Conservation (phyloP, 1,140 invertebrate genomes). For the Nebria ingens region DNA sequence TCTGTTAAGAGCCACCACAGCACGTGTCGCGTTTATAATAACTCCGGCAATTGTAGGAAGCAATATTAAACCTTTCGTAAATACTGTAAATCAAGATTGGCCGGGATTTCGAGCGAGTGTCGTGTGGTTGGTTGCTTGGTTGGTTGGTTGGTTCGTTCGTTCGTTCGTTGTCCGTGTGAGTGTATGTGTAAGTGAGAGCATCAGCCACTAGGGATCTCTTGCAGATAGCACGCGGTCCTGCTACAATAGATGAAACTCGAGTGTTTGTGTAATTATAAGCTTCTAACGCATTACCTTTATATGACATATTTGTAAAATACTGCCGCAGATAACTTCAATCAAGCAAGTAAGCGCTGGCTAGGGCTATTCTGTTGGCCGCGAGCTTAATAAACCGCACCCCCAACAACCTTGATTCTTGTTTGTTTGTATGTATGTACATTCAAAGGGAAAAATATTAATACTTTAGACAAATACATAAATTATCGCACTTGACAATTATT, state of each 20-base stretch:
- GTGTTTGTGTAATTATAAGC: slow-evolving; percentile 4
- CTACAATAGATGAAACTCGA: background rate
- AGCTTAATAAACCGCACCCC: too few relatives aligned
- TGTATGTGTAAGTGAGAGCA: background rate
- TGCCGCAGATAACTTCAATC: slow-evolving; percentile 3
- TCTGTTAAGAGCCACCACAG: too few relatives aligned
- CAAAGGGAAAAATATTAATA: too few relatives aligned
- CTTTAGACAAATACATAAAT: too few relatives aligned
- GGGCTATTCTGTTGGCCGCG: too few relatives aligned
- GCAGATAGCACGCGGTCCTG: background rate
- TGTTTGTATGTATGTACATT: too few relatives aligned
- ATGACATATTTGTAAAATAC: background rate
- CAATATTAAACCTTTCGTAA: slow-evolving; percentile 11
- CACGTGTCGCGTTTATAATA: background rate
- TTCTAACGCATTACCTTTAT: slow-evolving; percentile 1
- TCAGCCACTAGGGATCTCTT: background rate
- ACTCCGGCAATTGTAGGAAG: background rate
- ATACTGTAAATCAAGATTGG: slow-evolving; percentile 12
- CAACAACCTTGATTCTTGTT: too few relatives aligned
- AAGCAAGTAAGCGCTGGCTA: too few relatives aligned
- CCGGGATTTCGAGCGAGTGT: slow-evolving; percentile 2
- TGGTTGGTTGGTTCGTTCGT: too few relatives aligned
- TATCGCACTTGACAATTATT: too few relatives aligned
- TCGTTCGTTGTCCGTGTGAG: too few relatives aligned
- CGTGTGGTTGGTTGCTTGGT: too few relatives aligned